Percentiles rank a stretch among this genome's conserved stretches.
phyloP scores from a whole-genome alignment of 2,113 vertebrate genomes.

The Puntigrus tetrazona region DNA sequence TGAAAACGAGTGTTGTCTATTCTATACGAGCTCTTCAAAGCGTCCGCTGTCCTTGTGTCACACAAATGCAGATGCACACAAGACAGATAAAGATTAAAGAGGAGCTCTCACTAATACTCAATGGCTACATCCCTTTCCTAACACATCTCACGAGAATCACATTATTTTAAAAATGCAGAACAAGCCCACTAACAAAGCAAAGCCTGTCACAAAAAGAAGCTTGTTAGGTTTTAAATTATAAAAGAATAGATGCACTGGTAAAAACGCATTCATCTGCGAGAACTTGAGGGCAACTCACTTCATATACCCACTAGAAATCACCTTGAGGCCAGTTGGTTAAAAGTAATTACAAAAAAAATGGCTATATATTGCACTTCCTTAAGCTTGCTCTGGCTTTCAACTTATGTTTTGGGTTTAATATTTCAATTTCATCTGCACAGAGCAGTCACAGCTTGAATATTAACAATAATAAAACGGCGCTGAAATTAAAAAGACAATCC shows the following conservation, averaged over 20 bases:
- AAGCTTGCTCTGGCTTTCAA: neutral
- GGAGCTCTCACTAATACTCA: neutral
- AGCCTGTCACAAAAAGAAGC: neutral
- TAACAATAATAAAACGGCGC: slow-evolving; percentile 69
- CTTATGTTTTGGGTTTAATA: slow-evolving; percentile 64
- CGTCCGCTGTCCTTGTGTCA: slow-evolving; percentile 24
- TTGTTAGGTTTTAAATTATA: neutral
- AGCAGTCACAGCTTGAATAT: slow-evolving; percentile 70
- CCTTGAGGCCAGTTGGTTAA: neutral
- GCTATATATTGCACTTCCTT: slow-evolving; percentile 61
- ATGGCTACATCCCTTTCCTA: slow-evolving; percentile 1
- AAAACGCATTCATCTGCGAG: neutral
- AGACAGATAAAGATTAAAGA: slow-evolving; percentile 51
- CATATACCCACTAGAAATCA: slow-evolving; percentile 17
- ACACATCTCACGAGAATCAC: neutral
- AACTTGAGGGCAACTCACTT: neutral
- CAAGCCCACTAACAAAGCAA: neutral
- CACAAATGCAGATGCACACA: slow-evolving; percentile 60
- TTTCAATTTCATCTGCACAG: slow-evolving; percentile 63
- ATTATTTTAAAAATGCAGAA: neutral
- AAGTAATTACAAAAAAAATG: slow-evolving; percentile 24
- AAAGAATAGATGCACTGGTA: neutral
- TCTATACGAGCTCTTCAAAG: slow-evolving; percentile 71
- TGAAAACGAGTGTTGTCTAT: slow-evolving; percentile 73
- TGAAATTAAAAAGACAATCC: slow-evolving; percentile 57